Evolutionary conservation across 2,113 vertebrate genomes (phyloP), one percentile per base, ranked within the genome.

Genomic region (Geococcyx californianus): DNA sequence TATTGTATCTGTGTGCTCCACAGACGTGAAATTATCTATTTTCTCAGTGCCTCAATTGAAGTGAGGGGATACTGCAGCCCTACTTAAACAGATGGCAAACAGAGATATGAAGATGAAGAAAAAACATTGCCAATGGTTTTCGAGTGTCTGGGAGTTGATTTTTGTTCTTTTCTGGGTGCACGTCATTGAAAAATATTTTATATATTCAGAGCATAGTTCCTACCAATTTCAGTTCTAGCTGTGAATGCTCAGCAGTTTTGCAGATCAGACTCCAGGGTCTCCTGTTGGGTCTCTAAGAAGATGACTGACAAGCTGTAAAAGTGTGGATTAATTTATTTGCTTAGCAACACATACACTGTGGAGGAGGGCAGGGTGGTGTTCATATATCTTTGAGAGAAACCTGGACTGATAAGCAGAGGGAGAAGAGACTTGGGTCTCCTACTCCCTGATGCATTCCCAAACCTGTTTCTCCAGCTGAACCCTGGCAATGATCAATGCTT

Each of bases 1-100:
- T 96, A 92, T 62, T 95, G 77, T 84, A 91, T 95, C 91, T 87
- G 66, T 13, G 40, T 79, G 36, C 87, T 91, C 92, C 68, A 82
- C n/a, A 95, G 84, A 36, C 74, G 60, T 69, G 8, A 89, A 95
- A 93, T 78, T 82, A 94, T 72, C 49, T 76, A 52, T 91, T 82
- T 92, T 94, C 74, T 82, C 66, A 82, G 40, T 0, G 17, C 67
- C 36, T 76, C 44, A 68, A 12, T 85, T n/a, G 81, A 84, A 95
- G 45, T 29, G 74, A 66, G 74, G 91, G 93, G 80, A 58, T 84
- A 72, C 81, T 87, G 84, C 54, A 94, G 77, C 62, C 80, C 81
- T 33, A 1, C 73, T 94, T 62, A 58, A 42, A 74, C 87, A 89
- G 81, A 94, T 60, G 70, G 66, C 70, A 95, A 78, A 56, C 12